Evolutionary conservation across 2,888 invertebrate genomes (phyloP), one percentile per base, ranked within the genome.

Genomic region (Napeogenes inachia): DNA sequence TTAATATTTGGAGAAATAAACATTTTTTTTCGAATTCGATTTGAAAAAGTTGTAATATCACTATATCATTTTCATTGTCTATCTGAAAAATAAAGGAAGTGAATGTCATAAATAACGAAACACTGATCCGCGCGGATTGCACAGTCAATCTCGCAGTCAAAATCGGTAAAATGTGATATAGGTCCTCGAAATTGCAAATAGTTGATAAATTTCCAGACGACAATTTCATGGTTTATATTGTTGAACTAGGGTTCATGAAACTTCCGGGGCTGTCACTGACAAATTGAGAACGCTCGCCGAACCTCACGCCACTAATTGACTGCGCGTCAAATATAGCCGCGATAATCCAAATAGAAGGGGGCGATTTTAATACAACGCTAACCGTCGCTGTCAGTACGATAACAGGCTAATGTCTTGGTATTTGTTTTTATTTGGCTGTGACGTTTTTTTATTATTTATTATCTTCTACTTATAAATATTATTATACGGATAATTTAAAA

Each of bases 261-360:
- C 84, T 88, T 88, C 87, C 89, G 86, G 80, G 79, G 82, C 77
- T 85, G 88, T 89, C 87, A 85, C 86, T 85, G 84, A 85, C 87
- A 87, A 88, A 88, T 87, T 85, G 84, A 83, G 75, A 80, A 75
- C 82, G 79, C 78, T 76, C 78, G 50, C 50, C 50, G 50, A 50
- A 50, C 50, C 50, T 50, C 30, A 50, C 76, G 75, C 65, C 75
- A 74, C 84, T 89, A 89, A 89, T 89, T 89, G 89, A 89, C 87
- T 87, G 81, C 84, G 81, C 82, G 88, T 88, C 87, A 88, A 87
- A 82, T 81, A 84, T 82, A 76, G 74, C 82, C 80, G 72, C 81
- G 77, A 79, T 84, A 81, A 82, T 82, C 80, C 81, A 84, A 84
- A 84, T 83, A 84, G 75, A 76, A 76, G 74, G 77, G 78, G 81